phyloP scores from a whole-genome alignment of 2,797 vertebrate species.

The Novumbra hubbsi region DNA sequence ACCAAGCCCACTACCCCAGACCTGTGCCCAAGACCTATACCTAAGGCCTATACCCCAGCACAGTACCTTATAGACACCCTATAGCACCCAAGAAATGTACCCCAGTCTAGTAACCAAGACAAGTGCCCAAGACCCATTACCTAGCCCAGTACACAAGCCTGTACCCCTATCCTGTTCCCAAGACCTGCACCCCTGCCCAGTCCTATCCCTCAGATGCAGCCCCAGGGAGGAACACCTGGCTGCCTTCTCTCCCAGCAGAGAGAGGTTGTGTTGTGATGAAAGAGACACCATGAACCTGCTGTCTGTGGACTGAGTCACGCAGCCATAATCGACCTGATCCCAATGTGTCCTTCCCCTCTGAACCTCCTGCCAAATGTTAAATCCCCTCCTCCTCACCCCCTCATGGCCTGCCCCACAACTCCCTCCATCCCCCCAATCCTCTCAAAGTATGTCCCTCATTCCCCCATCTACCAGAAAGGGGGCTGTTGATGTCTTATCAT shows the following conservation, averaged over 20 bases:
- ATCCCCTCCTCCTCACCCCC: not conserved
- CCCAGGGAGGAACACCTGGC: conserved; percentile 58
- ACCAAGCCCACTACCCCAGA: not conserved
- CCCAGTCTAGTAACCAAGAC: no score
- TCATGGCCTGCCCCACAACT: not conserved
- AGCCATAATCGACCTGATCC: conserved; percentile 57
- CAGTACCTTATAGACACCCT: no score
- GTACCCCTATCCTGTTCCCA: no score
- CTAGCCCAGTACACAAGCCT: no score
- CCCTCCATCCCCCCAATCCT: not conserved
- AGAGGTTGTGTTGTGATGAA: conserved; percentile 56
- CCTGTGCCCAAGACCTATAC: no score
- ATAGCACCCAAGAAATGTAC: no score
- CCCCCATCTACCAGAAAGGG: conserved; percentile 36
- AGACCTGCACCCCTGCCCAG: not conserved
- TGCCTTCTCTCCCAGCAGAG: conserved; percentile 39
- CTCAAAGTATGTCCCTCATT: not conserved
- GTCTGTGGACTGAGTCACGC: conserved; percentile 39
- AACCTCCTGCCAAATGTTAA: conserved; percentile 39
- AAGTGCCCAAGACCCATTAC: no score
- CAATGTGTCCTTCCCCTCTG: conserved; percentile 57
- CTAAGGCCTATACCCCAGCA: not conserved
- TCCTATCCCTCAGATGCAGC: conserved; percentile 25
- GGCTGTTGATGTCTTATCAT: conserved; percentile 36
- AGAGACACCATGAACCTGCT: conserved; percentile 55